These are phyloP conservation scores for Clytia hemisphaerica DNA, from an alignment of 30 jellyfish, hydroid and myxozoan genomes.

Conservation along the genomic window DNA sequence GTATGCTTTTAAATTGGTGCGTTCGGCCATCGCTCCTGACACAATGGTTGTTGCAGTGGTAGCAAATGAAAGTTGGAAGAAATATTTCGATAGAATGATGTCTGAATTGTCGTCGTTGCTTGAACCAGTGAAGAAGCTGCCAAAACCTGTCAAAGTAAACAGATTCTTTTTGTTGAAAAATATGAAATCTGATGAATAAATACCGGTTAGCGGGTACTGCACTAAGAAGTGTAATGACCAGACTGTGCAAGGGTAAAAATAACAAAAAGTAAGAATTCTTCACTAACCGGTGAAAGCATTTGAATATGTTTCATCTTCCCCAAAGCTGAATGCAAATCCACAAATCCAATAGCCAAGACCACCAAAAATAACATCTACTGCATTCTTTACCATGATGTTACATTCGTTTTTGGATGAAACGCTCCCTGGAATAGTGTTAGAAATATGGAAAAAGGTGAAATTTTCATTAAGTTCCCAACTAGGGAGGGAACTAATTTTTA, in stretches of 20 bases:
- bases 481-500: too few species aligned
- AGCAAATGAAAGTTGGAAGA: conserved; percentile 81
- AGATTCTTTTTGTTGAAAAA: too few species aligned
- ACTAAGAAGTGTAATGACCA: too few species aligned
- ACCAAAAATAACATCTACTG: conserved; percentile 78
- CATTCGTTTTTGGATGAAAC: conserved; percentile 75
- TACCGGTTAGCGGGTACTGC: too few species aligned
- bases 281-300: conserved; percentile 70
- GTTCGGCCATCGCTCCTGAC: conserved; percentile 96
- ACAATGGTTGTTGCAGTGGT: conserved; percentile 91
- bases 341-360: conserved; percentile 75
- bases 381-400: conserved; percentile 80
- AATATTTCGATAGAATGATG: conserved; percentile 44
- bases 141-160: conserved; percentile 17
- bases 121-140: conserved; percentile 57
- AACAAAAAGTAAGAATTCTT: too few species aligned
- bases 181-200: too few species aligned
- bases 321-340: conserved; percentile 77
- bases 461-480: too few species aligned
- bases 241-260: too few species aligned
- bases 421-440: conserved; percentile 43
- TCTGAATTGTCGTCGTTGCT: conserved; percentile 39
- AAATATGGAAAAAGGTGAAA: too few species aligned
- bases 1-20: conserved; percentile 62
- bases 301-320: conserved; percentile 25